Evolutionary conservation across 2,113 vertebrate genomes (phyloP).

Genomic region (Microtus richardsoni): DNA sequence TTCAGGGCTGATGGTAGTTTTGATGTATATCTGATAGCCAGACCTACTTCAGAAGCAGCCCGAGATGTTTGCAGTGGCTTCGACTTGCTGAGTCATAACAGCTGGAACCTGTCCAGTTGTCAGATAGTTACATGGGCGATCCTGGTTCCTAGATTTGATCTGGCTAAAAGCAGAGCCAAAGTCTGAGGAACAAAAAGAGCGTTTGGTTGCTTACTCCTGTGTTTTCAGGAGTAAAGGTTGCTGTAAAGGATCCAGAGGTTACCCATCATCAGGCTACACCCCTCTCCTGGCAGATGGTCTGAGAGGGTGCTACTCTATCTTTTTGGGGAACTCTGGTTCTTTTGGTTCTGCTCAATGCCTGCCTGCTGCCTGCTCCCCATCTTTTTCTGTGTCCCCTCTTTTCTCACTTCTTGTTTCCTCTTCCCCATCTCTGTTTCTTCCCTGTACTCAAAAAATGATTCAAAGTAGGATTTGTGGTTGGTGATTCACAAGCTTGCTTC

Average conservation of each 20-base stretch:
- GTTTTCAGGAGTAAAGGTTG: slow-evolving; percentile 1
- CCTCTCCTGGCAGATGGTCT: neutral
- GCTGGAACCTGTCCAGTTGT: slow-evolving; percentile 52
- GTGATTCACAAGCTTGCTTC: slow-evolving; percentile 10
- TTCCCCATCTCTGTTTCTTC: neutral
- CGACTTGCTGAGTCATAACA: slow-evolving; percentile 63
- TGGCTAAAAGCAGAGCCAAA: neutral
- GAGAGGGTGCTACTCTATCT: neutral
- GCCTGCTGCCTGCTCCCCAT: neutral
- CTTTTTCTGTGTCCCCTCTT: neutral
- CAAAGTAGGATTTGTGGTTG: neutral
- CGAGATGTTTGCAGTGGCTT: neutral
- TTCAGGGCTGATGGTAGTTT: neutral
- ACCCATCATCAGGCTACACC: neutral
- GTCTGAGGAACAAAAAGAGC: neutral
- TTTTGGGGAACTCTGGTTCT: neutral
- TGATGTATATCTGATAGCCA: slow-evolving; percentile 5
- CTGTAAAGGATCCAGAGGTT: neutral
- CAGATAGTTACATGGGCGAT: neutral
- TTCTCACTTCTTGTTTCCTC: neutral
- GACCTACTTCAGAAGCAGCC: slow-evolving; percentile 36
- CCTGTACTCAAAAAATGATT: neutral
- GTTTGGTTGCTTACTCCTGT: neutral
- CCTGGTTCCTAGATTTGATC: neutral
- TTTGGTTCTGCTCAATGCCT: neutral